Base-by-base conservation (phyloP, 1,140 invertebrate species). In the Drosophila bocki region DNA sequence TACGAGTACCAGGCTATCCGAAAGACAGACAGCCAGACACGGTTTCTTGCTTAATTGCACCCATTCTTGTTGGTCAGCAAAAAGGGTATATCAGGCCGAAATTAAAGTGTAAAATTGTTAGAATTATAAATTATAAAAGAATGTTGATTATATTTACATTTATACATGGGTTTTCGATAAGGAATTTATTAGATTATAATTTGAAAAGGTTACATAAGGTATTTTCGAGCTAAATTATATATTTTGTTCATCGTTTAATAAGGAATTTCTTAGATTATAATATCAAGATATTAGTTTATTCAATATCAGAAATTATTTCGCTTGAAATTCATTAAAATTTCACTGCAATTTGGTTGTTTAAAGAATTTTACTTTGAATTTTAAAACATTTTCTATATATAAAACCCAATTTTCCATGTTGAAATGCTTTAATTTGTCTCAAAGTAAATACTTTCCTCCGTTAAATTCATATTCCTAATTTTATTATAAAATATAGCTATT, bases 21-120 rank as follows among this genome's bases (percentile, higher is more conserved):
- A 47, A 45, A 60, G 44, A 62, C 47, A 62, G 48, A 50, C 44
- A 47, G 41, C n/a, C 56, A 79, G 61, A 61, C 69, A 79, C 60
- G 50, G 61, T 67, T 56, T 83, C 77, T 81, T 84, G 63, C 82
- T 75, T 78, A 81, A 84, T 81, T 81, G 62, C 29, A 37, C 47
- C 62, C 62, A 65, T 9, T 62, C 32, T 3, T 22, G 22, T 7
- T 41, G 35, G 15, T 7, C 15, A 17, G 22, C 11, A 26, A 5
- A 8, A 1, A 12, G 15, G 35, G 54, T n/a, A 26, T 42, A 57
- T 57, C 7, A 0, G 1, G 26, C 5, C 26, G 6, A 29, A 29
- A 5, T 29, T 26, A 26, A 26, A 26, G 26, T 26, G 26, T 26
- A 26, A 2, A 26, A 26, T 26, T 26, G 26, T 26, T 26, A 26